Conservation (phyloP, 2,113 vertebrate species). For the Gobius niger region DNA sequence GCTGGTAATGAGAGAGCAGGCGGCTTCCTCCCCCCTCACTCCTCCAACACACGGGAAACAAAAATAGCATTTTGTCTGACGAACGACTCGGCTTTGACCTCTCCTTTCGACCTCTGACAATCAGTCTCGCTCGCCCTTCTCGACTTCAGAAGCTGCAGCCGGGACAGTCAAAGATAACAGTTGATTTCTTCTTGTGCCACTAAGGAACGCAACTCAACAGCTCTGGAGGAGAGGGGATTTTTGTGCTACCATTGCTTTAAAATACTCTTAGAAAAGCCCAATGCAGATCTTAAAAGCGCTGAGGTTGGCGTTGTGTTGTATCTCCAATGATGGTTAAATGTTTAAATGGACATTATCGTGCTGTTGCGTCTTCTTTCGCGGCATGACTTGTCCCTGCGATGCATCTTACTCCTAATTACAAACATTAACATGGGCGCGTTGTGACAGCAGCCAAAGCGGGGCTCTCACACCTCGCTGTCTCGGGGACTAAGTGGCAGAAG, state of each 20-base stretch:
- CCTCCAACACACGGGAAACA: constrained; percentile 88
- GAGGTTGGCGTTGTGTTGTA: constrained; percentile 45
- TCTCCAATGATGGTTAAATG: constrained; percentile 46
- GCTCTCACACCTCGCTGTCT: constrained; percentile 37
- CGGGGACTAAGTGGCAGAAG: constrained; percentile 59
- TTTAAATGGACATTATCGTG: constrained; percentile 38
- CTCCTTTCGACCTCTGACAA: constrained; percentile 95
- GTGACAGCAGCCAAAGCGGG: constrained; percentile 52
- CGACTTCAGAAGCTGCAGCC: constrained; percentile 76
- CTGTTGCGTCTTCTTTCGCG: constrained; percentile 26
- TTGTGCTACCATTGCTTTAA: too few species aligned
- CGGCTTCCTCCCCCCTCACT: constrained; percentile 72
- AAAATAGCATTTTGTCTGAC: constrained; percentile 95
- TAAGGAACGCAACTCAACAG: constrained; percentile 51
- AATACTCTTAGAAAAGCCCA: too few species aligned
- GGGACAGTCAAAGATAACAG: constrained; percentile 77
- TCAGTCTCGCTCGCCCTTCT: constrained; percentile 90
- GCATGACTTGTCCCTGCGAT: constrained; percentile 6
- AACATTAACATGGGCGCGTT: constrained; percentile 60
- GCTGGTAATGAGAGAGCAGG: constrained; percentile 71
- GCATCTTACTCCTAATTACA: constrained; percentile 46
- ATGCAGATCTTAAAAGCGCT: constrained; percentile 34
- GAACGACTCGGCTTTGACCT: constrained; percentile 90
- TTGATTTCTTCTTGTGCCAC: constrained; percentile 79
- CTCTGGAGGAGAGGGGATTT: constrained; percentile 50